These are phyloP conservation scores for Neoniphon sammara DNA, from an alignment of 2,797 vertebrate genomes.

Conservation along the genomic window DNA sequence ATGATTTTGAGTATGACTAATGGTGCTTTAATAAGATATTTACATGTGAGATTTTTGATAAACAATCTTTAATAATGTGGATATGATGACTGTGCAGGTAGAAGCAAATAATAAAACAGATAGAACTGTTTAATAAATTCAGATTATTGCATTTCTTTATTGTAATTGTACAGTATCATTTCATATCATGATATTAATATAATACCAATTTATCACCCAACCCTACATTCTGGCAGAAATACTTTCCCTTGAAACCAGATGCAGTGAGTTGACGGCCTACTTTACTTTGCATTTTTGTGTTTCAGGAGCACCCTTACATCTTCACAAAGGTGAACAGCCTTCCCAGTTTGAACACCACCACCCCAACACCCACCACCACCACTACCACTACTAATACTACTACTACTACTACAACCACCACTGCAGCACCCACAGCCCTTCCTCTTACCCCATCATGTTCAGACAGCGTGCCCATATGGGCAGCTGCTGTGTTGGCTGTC, in stretches of 20 bases:
- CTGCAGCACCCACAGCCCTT: background rate
- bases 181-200: too few relatives aligned
- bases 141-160: too few relatives aligned
- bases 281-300: slow-evolving; percentile 37
- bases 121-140: too few relatives aligned
- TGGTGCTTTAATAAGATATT: too few relatives aligned
- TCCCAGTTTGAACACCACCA: slow-evolving; percentile 29
- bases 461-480: slow-evolving; percentile 79
- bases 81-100: too few relatives aligned
- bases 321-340: slow-evolving; percentile 86
- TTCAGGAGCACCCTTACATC: slow-evolving; percentile 90
- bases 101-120: too few relatives aligned
- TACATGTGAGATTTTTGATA: too few relatives aligned
- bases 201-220: too few relatives aligned
- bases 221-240: too few relatives aligned
- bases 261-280: background rate
- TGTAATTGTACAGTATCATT: too few relatives aligned
- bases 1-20: too few relatives aligned
- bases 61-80: too few relatives aligned
- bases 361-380: background rate
- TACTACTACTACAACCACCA: background rate
- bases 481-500: slow-evolving; percentile 79
- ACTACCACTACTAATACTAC: background rate
- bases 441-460: slow-evolving; percentile 32
- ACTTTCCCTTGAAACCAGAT: background rate